Base-by-base conservation (phyloP, 2,797 vertebrate genomes). In the Fistularia commersonii region DNA sequence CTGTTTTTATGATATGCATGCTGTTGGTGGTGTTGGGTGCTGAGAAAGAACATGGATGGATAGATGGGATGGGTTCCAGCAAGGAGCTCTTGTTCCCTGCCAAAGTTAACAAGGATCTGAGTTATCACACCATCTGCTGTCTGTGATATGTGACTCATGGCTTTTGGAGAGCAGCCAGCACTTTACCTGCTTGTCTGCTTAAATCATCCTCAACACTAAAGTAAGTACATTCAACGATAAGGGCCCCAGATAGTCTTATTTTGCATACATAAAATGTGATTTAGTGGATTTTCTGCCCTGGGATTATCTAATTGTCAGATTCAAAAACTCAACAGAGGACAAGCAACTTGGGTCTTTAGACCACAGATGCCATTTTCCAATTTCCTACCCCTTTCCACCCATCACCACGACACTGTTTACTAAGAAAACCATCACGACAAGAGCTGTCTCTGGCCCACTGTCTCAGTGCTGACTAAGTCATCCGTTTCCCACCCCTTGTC, bases 31-130 rank as follows among this genome's bases (percentile, higher is more conserved):
- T 65, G 54, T 59, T 64, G 63, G 53, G 55, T 68, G 58, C 41
- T n/a, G 48, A 41, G 36, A 58, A 55, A 40, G 57, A 58, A 44
- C 37, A 7, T 7, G 36, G 32, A 61, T 56, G 65, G 58, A 59
- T 60, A 46, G 52, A 51, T 58, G 44, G 71, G 65, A 75, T 60
- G 61, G 66, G 54, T 76, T 77, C 61, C 73, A 73, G 42, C 55
- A 64, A 79, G 45, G 53, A 52, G 15, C 57, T 69, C 56, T 57
- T 66, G 63, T 77, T 61, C 51, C 50, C 47, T 88, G 85, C 87
- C 87, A 90, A 88, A 81, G 76, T 72, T 75, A 87, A 88, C 86
- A 89, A 83, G 79, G 69, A 81, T 58, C 57, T 74, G 73, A 75
- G 69, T 69, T 72, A 77, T 82, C 75, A 64, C 73, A 82, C 80